Evolutionary conservation across 1,140 invertebrate genomes (phyloP), one percentile per base, ranked within the genome.

Genomic region (Ruditapes philippinarum): DNA sequence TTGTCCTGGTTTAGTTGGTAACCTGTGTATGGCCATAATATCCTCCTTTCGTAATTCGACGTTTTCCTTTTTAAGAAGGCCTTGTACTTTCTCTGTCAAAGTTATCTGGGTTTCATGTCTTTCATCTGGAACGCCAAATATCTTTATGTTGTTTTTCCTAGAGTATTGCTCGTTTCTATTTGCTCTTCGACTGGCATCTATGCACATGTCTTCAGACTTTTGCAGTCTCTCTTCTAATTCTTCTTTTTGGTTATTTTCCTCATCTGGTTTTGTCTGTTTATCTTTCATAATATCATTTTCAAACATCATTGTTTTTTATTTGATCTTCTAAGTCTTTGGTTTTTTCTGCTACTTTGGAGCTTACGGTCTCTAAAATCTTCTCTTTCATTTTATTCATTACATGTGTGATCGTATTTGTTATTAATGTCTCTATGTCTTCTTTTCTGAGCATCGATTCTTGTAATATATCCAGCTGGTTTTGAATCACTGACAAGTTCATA

Each of bases 241-340:
- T 12, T 28, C 28, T 62, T 12, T 62, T 62, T n/a, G 9, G 11
- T n/a, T 62, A 12, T 62, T 7, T 12, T 62, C n/a, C 28, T 62
- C 9, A 62, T 62, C n/a, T 62, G 5, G 9, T 62, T 62, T 62
- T 62, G 45, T 7, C 9, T 12, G 57, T 62, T 62, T 62, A 12
- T 62, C 57, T 12, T 12, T 62, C 19, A 62, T 7, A 7, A 12
- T 62, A 62, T 62, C 57, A 62, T 62, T 12, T 5, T 62, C 57
- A 62, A 62, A 62, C 25, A 7, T 62, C 57, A 62, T 12, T 22
- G n/a, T n/a, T 12, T 7, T 62, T n/a, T 9, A 62, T n/a, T 28
- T 62, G 57, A 62, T 62, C 57, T n/a, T 62, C 11, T n/a, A 62
- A 62, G 57, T 62, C 57, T n/a, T n/a, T 62, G 9, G 57, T 62